Conservation (phyloP, 2,113 vertebrate genomes). For the Ammodytes marinus region DNA sequence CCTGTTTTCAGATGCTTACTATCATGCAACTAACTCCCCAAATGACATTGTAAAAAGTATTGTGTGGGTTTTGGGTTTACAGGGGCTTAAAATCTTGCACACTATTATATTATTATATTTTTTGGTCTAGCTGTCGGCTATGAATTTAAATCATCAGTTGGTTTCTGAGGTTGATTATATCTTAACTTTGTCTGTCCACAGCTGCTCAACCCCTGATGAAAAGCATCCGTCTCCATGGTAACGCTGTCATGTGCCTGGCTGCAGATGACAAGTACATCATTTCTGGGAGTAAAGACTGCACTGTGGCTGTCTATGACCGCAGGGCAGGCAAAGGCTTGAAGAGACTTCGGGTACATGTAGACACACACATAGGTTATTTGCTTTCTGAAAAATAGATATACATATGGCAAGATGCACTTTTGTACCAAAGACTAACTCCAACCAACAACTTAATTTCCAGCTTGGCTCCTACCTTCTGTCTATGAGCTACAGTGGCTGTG, state of each 20-base stretch:
- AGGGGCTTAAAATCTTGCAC: not conserved
- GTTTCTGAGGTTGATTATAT: not conserved
- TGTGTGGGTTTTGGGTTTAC: no score
- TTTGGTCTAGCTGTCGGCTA: not conserved
- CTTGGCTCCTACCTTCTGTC: constrained; percentile 90
- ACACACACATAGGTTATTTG: not conserved
- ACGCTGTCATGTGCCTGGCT: constrained; percentile 87
- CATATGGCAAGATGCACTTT: not conserved
- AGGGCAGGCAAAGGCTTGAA: constrained; percentile 86
- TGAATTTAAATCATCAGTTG: not conserved
- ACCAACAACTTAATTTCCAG: constrained; percentile 69
- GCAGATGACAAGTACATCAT: constrained; percentile 90
- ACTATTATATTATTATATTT: not conserved
- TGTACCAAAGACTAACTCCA: constrained; percentile 7
- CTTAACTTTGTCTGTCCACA: constrained; percentile 46
- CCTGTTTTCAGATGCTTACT: no score
- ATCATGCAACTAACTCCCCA: no score
- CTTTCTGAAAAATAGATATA: not conserved
- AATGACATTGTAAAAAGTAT: no score
- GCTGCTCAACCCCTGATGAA: constrained; percentile 86
- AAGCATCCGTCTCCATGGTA: constrained; percentile 87
- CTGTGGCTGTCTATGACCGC: constrained; percentile 89
- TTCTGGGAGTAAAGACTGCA: constrained; percentile 91
- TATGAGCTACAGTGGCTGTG: constrained; percentile 87
- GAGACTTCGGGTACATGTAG: constrained; percentile 85